Evolutionary conservation across 2,888 invertebrate species (phyloP), one percentile per base, ranked within the genome.

Genomic region (Drosophila buzzatii): DNA sequence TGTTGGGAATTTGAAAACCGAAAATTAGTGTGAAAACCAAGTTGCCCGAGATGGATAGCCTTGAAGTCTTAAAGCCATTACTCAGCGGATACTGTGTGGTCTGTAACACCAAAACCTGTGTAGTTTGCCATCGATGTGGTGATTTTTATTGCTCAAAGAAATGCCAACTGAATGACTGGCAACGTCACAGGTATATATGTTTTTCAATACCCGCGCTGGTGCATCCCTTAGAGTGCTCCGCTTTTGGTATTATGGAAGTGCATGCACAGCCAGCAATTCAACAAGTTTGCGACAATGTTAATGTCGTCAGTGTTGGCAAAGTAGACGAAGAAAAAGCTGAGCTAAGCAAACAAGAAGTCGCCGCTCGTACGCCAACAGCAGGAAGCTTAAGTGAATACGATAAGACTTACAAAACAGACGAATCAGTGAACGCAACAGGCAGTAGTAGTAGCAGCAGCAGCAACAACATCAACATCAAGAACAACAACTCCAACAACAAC

Each of bases 151-250:
- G 83, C 31, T 69, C 73, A 9, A 67, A 41, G 8, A 37, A 67
- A 4, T 84, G 83, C 10, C 83, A 84, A 44, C 42, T 62, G 0
- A 39, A 57, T 16, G 85, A 84, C 57, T 84, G 87, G 87, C 87
- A 71, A 20, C 67, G 70, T 3, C 83, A 84, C 20, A 72, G 83
- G 20, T 84, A 84, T 53, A 85, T 84, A 41, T 84, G 83, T 41
- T 71, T 85, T n/a, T 35, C 82, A 2, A 37, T 84, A 12, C 84
- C 84, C 1, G 64, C 87, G 3, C 23, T 84, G 47, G 84, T 84
- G 10, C 31, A 57, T 45, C 80, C 85, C n/a, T 23, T 16, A 8
- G 42, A 56, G 0, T 76, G 68, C 23, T 85, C 87, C 9, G 41
- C 14, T 3, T 33, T 63, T 23, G 27, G 20, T 41, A 20, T 7